A percentile compares a stretch with the other conserved stretches of the same genome.
Evolutionary conservation across 2,797 vertebrate species (phyloP).

Genomic region (Fistularia tabacaria): DNA sequence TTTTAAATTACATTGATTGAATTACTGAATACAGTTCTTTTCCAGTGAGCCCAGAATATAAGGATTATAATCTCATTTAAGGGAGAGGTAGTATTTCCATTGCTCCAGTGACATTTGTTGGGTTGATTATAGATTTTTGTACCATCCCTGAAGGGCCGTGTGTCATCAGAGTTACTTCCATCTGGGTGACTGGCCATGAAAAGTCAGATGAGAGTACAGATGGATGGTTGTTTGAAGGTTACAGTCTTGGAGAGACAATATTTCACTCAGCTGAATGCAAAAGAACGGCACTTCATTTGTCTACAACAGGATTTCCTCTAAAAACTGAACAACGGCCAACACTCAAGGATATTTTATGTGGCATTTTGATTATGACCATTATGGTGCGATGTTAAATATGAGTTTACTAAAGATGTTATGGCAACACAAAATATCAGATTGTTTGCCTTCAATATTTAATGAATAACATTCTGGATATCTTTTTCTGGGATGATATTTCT

Average conservation of each 20-base stretch:
- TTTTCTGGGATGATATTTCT: too few relatives aligned
- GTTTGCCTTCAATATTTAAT: too few relatives aligned
- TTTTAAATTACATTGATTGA: too few relatives aligned
- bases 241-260: conserved; percentile 44
- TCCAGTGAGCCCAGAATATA: conserved; percentile 11
- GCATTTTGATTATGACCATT: not conserved
- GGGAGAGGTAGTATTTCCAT: conserved; percentile 4
- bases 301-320: conserved; percentile 22
- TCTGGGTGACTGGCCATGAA: conserved; percentile 63
- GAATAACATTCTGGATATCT: too few relatives aligned
- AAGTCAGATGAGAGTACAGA: conserved; percentile 57
- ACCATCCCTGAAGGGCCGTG: conserved; percentile 45
- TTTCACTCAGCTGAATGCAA: conserved; percentile 46
- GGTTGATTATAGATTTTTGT: conserved; percentile 49
- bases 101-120: conserved; percentile 54
- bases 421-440: too few relatives aligned
- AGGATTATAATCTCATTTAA: conserved; percentile 7
- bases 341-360: conserved; percentile 23
- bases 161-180: conserved; percentile 54
- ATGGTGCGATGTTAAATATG: conserved; percentile 27
- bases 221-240: conserved; percentile 55
- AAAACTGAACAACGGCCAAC: conserved; percentile 13
- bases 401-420: too few relatives aligned
- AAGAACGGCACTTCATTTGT: conserved; percentile 37
- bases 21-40: conserved; percentile 25